Base-by-base conservation (phyloP, 2,888 invertebrate species). In the Eristalis arbustorum region DNA sequence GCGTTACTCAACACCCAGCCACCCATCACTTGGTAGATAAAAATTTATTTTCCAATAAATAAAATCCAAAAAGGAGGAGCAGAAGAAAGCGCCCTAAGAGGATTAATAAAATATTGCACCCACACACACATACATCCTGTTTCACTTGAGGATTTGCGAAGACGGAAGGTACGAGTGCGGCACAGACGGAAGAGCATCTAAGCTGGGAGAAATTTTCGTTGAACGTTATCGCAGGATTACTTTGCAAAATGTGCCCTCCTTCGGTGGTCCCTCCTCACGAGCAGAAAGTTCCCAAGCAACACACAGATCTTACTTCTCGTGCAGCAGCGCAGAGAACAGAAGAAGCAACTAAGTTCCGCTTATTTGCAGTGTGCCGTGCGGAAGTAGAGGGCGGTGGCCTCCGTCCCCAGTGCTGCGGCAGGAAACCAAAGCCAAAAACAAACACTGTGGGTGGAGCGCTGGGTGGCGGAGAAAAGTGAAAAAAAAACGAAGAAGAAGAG, bases 41-140 rank as follows among this genome's bases (percentile, higher is more conserved):
- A 75, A 75, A 61, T 40, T 61, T 75, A 61, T 67, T 67, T 75
- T 75, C 75, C 13, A 66, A 57, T 59, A 61, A 75, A 68, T 75
- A 61, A 75, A 75, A 61, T 49, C 40, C 3, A 18, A 59, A 75
- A 75, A 40, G 31, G 25, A 59, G 14, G 59, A 59, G 23, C 11
- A 13, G 25, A 59, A 59, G 23, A 59, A 59, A 10, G 25, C 25
- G n/a, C 28, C 42, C n/a, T 49, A 31, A 75, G 59, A 61, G 31
- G 61, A 75, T 67, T 67, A 67, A 42, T 23, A 31, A 72, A 31
- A 49, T 14, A 22, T 42, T 66, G 18, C 25, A 28, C 25, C 25
- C 25, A 59, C 59, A 22, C 13, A 5, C 25, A 25, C 59, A 59
- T 23, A 59, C 59, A 59, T 59, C 59, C 49, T 49, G 49, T 49